These are phyloP conservation scores for Lacerta bilineata DNA, from an alignment of 2,797 vertebrate genomes.

Conservation along the genomic window DNA sequence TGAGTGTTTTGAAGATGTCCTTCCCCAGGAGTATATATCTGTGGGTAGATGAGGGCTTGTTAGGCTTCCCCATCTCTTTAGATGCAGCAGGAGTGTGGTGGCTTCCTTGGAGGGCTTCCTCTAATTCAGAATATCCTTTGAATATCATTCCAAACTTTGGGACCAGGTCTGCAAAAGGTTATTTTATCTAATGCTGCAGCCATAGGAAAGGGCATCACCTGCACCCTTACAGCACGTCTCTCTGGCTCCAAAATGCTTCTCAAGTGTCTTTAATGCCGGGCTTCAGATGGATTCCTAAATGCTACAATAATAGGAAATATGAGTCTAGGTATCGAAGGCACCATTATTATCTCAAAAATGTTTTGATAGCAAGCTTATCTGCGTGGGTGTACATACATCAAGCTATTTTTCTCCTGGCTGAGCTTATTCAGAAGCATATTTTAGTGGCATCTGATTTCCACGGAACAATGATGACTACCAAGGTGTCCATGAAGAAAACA, in stretches of 20 bases:
- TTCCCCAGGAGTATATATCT: not conserved
- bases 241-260: slow-evolving; percentile 1
- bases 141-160: not conserved
- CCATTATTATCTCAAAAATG: slow-evolving; percentile 36
- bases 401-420: slow-evolving; percentile 48
- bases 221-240: not conserved
- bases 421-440: slow-evolving; percentile 54
- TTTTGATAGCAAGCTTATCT: slow-evolving; percentile 61
- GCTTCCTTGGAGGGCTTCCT: not conserved
- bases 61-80: not conserved
- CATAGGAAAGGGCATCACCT: not conserved
- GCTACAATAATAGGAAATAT: not conserved
- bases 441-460: slow-evolving; percentile 61
- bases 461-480: slow-evolving; percentile 57
- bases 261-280: slow-evolving; percentile 3
- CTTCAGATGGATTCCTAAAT: slow-evolving; percentile 19
- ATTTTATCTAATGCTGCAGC: not conserved
- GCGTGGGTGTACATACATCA: slow-evolving; percentile 36
- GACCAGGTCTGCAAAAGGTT: not conserved
- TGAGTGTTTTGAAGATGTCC: not conserved
- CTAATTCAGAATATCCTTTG: not conserved
- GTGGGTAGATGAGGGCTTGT: not conserved
- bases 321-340: slow-evolving; percentile 26
- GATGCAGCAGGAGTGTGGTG: not conserved
- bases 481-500: slow-evolving; percentile 45